Percentiles rank a stretch among this genome's conserved stretches.
Evolutionary conservation across 2,797 vertebrate species (phyloP).

Genomic region (Mus minutoides): DNA sequence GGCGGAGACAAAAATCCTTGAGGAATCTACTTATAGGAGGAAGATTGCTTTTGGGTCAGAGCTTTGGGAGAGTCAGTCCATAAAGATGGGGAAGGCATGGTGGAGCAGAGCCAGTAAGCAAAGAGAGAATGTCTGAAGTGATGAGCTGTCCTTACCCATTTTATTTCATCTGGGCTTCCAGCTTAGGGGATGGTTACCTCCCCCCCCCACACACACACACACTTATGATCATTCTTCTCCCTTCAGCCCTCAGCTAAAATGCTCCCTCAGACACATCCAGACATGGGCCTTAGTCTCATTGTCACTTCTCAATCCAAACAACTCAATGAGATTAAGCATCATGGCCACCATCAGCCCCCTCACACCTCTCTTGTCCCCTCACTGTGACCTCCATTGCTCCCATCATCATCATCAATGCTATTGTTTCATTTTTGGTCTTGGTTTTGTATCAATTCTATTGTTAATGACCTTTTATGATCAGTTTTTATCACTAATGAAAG

Average conservation of each 20-base stretch:
- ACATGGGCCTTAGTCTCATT: neutral
- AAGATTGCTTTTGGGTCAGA: neutral
- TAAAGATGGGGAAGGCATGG: neutral
- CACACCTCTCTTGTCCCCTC: neutral
- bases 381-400: neutral
- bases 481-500: constrained; percentile 52
- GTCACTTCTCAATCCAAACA: neutral
- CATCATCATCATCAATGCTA: neutral
- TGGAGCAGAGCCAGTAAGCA: neutral
- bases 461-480: neutral
- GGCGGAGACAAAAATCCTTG: neutral
- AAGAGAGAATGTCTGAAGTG: neutral
- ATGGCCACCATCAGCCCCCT: neutral
- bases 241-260: neutral
- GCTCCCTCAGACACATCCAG: neutral
- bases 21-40: neutral
- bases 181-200: neutral
- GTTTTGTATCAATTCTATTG: neutral
- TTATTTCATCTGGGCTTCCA: neutral
- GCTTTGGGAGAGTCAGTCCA: neutral
- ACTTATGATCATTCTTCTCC: neutral
- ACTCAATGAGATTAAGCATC: neutral
- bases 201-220: no score
- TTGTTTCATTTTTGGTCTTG: neutral
- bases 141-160: neutral